phyloP scores from a whole-genome alignment of 2,888 invertebrate species.

The Caenorhabditis angaria region DNA sequence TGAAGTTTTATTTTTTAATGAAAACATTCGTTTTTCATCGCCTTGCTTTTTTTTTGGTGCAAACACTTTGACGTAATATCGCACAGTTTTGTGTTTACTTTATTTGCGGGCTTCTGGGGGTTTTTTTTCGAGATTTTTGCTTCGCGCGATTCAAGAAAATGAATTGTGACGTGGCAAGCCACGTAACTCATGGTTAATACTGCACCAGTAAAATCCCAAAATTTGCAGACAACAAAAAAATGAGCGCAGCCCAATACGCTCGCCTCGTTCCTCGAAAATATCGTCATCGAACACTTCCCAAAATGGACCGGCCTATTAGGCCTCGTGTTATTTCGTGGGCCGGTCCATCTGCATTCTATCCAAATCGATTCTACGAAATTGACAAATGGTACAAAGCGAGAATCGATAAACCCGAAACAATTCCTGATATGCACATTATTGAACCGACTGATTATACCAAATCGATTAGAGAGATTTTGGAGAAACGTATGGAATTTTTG shows the following conservation, averaged over 20 bases:
- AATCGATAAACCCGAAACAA: constrained; percentile 67
- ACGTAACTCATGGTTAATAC: too few species aligned
- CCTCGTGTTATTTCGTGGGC: constrained; percentile 70
- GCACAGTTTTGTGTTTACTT: too few species aligned
- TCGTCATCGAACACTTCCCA: constrained; percentile 61
- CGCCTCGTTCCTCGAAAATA: constrained; percentile 56
- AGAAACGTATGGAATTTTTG: constrained; percentile 46
- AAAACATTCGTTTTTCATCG: too few species aligned
- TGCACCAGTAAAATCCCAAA: too few species aligned
- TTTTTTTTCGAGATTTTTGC: too few species aligned
- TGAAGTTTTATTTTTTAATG: too few species aligned
- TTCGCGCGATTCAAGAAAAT: too few species aligned
- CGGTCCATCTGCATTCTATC: constrained; percentile 68
- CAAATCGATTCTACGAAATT: constrained; percentile 70
- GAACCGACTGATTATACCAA: constrained; percentile 62
- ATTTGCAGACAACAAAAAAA: constrained; percentile 15
- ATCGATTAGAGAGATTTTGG: constrained; percentile 54
- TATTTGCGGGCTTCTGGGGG: too few species aligned
- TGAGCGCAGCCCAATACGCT: constrained; percentile 58
- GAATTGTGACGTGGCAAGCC: too few species aligned
- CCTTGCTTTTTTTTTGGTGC: too few species aligned
- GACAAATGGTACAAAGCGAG: constrained; percentile 72
- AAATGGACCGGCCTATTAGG: constrained; percentile 63
- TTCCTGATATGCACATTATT: constrained; percentile 67
- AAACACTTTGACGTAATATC: too few species aligned